These are phyloP conservation scores for Aphyosemion australe DNA, from an alignment of 2,113 vertebrate genomes.

Conservation along the genomic window DNA sequence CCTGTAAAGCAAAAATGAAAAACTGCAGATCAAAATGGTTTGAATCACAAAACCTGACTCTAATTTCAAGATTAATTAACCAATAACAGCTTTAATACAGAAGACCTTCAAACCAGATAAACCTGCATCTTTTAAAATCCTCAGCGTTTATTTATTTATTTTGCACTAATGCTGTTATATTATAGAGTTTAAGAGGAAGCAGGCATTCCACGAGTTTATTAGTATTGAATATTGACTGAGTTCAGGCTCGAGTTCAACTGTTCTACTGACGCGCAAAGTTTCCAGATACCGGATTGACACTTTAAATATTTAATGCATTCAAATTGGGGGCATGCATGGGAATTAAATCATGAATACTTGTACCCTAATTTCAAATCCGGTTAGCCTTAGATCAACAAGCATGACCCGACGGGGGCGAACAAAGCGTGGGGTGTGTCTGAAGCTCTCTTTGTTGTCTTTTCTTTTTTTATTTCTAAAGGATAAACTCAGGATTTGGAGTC, in stretches of 20 bases:
- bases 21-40: no score
- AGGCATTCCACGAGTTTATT: slow-evolving; percentile 9
- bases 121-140: no score
- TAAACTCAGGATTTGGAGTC: slow-evolving; percentile 30
- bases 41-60: no score
- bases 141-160: no score
- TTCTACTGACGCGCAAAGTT: slow-evolving; percentile 46
- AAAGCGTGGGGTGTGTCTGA: not conserved
- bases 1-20: no score
- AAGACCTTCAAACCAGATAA: no score
- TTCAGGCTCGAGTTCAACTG: slow-evolving; percentile 41
- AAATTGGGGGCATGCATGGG: slow-evolving; percentile 73
- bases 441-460: not conserved
- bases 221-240: slow-evolving; percentile 2
- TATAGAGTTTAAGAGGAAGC: not conserved
- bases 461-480: slow-evolving; percentile 42
- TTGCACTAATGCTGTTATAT: no score
- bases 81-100: no score
- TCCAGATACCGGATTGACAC: slow-evolving; percentile 39
- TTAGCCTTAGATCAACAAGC: slow-evolving; percentile 65
- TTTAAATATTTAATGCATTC: slow-evolving; percentile 70
- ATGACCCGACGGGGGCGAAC: slow-evolving; percentile 35
- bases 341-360: slow-evolving; percentile 79
- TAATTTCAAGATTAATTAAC: no score
- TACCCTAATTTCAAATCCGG: slow-evolving; percentile 57